Percentiles rank a stretch among this genome's conserved stretches.
Conservation (phyloP, 1,140 invertebrate genomes). For the Drosophila baimaii region DNA sequence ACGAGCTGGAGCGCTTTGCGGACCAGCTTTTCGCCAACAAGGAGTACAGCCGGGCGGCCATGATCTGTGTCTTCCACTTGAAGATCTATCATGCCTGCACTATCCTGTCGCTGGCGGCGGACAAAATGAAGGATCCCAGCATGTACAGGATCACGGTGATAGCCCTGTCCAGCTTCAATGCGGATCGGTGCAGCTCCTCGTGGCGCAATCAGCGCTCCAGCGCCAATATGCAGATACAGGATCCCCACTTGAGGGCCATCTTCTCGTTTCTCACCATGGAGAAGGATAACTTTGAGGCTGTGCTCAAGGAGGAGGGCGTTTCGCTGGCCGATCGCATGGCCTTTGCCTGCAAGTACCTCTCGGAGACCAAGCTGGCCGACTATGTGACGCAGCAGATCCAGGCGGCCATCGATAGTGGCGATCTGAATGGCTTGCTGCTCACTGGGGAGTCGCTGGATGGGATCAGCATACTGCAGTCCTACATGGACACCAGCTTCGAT, state of each 20-base stretch:
- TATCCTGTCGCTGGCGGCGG: slow-evolving; percentile 90
- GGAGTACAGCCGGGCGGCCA: slow-evolving; percentile 92
- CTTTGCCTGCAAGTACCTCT: slow-evolving; percentile 96
- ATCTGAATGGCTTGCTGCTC: slow-evolving; percentile 93
- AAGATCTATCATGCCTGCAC: slow-evolving; percentile 93
- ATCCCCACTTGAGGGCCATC: slow-evolving; percentile 95
- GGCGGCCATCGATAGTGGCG: slow-evolving; percentile 90
- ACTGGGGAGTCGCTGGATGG: slow-evolving; percentile 91
- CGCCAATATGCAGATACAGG: slow-evolving; percentile 89
- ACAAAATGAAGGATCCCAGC: slow-evolving; percentile 77
- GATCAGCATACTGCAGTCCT: slow-evolving; percentile 93
- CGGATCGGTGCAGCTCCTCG: slow-evolving; percentile 90
- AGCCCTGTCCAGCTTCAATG: slow-evolving; percentile 94
- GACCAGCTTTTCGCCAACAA: slow-evolving; percentile 72
- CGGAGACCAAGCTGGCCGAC: slow-evolving; percentile 91
- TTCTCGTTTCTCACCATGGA: slow-evolving; percentile 96
- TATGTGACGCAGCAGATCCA: slow-evolving; percentile 90
- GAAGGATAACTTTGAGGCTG: slow-evolving; percentile 90
- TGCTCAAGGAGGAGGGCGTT: slow-evolving; percentile 92
- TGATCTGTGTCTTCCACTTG: slow-evolving; percentile 95
- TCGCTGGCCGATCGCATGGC: slow-evolving; percentile 94
- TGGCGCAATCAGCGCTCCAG: slow-evolving; percentile 92
- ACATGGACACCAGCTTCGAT: slow-evolving; percentile 95
- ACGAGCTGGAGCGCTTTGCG: slow-evolving; percentile 76
- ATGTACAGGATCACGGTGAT: slow-evolving; percentile 91